Conservation (phyloP, 2,888 invertebrate species). For the Idaea straminata region DNA sequence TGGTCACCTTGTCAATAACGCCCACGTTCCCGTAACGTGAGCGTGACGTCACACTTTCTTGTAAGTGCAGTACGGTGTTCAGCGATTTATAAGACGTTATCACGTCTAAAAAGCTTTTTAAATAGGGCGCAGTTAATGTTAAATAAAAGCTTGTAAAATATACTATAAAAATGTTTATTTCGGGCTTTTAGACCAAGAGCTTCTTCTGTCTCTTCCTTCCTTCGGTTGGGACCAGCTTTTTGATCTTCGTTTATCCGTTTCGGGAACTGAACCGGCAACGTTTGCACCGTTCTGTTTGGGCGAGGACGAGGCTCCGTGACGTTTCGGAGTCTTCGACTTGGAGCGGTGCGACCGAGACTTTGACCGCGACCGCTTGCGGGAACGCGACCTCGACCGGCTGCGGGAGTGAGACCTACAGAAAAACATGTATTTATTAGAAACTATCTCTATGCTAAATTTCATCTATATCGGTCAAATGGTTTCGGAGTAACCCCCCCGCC, state of each 20-base stretch:
- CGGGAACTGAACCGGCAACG: constrained; percentile 6
- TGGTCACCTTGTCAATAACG: too few species aligned
- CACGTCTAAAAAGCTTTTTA: too few species aligned
- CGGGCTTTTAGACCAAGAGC: constrained; percentile 80
- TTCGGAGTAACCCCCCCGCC: too few species aligned
- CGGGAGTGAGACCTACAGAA: constrained; percentile 53
- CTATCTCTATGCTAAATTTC: too few species aligned
- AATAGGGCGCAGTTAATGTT: too few species aligned
- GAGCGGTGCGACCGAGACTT: constrained; percentile 43
- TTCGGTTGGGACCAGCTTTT: constrained; percentile 83
- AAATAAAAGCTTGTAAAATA: too few species aligned
- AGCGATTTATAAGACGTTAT: too few species aligned
- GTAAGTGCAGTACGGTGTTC: too few species aligned
- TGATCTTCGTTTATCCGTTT: constrained; percentile 45
- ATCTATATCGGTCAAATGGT: too few species aligned
- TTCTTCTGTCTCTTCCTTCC: constrained; percentile 56
- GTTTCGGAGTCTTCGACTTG: constrained; percentile 38
- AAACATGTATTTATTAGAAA: too few species aligned
- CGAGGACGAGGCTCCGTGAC: constrained; percentile 17
- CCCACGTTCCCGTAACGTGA: too few species aligned
- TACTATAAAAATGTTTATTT: constrained; percentile 27
- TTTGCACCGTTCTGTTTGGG: background rate
- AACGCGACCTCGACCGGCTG: constrained; percentile 58
- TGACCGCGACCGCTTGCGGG: constrained; percentile 48
- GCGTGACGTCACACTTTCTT: too few species aligned